Base-by-base conservation (phyloP, 2,113 vertebrate species). In the Otolemur garnettii region DNA sequence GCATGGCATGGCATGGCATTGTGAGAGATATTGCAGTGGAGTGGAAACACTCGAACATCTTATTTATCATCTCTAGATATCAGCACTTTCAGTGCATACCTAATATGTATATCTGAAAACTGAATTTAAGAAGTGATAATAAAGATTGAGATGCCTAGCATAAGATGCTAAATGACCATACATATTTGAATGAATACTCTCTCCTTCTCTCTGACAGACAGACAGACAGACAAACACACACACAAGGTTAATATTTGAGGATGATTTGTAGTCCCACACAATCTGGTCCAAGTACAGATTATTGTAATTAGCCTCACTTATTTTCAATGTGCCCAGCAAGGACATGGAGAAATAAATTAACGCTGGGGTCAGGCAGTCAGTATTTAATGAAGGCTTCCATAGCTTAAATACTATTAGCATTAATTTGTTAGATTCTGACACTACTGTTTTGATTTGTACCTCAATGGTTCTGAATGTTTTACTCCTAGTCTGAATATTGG, bases 251-350 rank as follows among this genome's bases (percentile, higher is more conserved):
- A 88, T 19, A 93, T 71, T 8, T 94, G 81, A 95, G 28, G 15
- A 18, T 81, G 77, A 85, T 81, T 87, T 93, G 72, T 38, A 66
- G 42, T 7, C 10, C 38, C 35, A 91, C 4, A 92, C 84, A 90
- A 87, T 17, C 21, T 81, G 38, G 45, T 66, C n/a, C 55, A 93
- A 88, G 35, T 35, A 69, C 2, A 81, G 42, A 72, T 24, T 72
- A 12, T 81, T 93, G 24, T 87, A 91, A 84, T 45, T 94, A 42
- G 80, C 22, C 60, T 95, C 69, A 92, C 10, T 91, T 81, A 85
- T 91, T 96, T 96, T 97, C 71, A 69, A 42, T 62, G 80, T 83
- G 30, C 9, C 68, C 75, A 93, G 22, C 50, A 96, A 93, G 35
- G 53, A 74, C n/a, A 45, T 53, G 42, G 30, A 92, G 84, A 90